Evolutionary conservation across 2,888 invertebrate species (phyloP).

Genomic region (Copidosoma aretas): DNA sequence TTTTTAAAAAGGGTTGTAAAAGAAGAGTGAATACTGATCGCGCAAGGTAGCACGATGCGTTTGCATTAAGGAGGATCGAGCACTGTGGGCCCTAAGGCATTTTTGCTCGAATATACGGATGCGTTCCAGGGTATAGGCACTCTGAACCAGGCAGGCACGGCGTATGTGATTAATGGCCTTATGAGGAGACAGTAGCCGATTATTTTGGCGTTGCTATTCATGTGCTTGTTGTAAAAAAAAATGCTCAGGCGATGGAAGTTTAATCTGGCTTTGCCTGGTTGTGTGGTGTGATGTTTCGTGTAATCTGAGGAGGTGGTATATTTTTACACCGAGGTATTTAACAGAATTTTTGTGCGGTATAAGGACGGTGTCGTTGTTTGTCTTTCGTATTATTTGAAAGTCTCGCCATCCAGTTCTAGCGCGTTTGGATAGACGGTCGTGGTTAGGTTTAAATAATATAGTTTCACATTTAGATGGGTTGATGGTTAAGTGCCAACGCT

Average conservation of each 20-base stretch:
- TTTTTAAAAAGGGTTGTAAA: too few species aligned
- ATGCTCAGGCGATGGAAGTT: neutral
- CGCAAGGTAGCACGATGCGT: too few species aligned
- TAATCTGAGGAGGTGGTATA: constrained; percentile 13
- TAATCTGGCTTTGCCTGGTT: neutral
- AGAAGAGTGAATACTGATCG: too few species aligned
- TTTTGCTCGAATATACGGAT: constrained; percentile 36
- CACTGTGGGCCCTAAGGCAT: constrained; percentile 25
- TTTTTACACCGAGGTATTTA: constrained; percentile 27
- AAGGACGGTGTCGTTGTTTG: too few species aligned
- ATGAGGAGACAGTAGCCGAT: constrained; percentile 26
- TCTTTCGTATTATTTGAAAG: too few species aligned
- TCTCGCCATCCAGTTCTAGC: too few species aligned
- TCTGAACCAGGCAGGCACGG: constrained; percentile 9
- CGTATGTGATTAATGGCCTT: neutral
- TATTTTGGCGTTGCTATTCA: constrained; percentile 25
- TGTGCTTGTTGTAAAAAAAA: constrained; percentile 9
- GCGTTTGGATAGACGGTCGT: too few species aligned
- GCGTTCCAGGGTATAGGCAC: constrained; percentile 36
- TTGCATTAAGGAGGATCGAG: too few species aligned
- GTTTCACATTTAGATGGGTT: constrained; percentile 41
- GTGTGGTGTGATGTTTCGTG: neutral
- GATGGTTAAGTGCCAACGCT: constrained; percentile 28
- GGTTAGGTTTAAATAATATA: constrained; percentile 33
- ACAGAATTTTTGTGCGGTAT: constrained; percentile 12